phyloP scores from a whole-genome alignment of 2,888 invertebrate species.

The Drosophila fulvimacula region DNA sequence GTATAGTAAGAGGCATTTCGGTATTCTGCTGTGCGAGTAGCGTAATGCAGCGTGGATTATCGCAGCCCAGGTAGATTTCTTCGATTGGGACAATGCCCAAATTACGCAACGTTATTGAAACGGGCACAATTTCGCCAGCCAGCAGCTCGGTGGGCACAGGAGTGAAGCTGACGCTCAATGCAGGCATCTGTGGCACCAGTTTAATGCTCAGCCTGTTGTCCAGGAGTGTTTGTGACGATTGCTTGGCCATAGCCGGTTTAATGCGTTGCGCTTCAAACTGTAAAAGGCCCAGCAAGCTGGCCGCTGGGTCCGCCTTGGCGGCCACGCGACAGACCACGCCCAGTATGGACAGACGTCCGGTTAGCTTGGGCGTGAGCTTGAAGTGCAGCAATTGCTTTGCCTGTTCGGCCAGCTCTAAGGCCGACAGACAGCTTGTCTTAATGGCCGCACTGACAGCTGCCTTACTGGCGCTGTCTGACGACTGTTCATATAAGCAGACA shows the following conservation, averaged over 20 bases:
- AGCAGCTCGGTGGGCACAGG: conserved; percentile 88
- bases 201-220: conserved; percentile 91
- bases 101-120: conserved; percentile 88
- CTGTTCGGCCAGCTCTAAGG: conserved; percentile 81
- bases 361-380: conserved; percentile 89
- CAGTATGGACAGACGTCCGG: conserved; percentile 90
- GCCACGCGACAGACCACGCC: conserved; percentile 87
- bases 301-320: conserved; percentile 79
- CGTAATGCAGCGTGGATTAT: conserved; percentile 83
- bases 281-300: conserved; percentile 81
- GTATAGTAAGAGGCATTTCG: conserved; percentile 82
- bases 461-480: conserved; percentile 74
- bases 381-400: conserved; percentile 88
- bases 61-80: conserved; percentile 87
- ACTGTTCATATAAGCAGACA: conserved; percentile 82
- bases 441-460: conserved; percentile 81
- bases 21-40: conserved; percentile 78
- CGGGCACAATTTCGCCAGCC: conserved; percentile 89
- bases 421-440: conserved; percentile 75
- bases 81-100: conserved; percentile 87
- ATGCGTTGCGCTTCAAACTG: conserved; percentile 83
- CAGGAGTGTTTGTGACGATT: conserved; percentile 69
- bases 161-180: conserved; percentile 90
- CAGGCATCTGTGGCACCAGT: conserved; percentile 92
- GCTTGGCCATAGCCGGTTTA: conserved; percentile 67